phyloP scores from a whole-genome alignment of 2,888 invertebrate species.

The Eupithecia dodoneata region DNA sequence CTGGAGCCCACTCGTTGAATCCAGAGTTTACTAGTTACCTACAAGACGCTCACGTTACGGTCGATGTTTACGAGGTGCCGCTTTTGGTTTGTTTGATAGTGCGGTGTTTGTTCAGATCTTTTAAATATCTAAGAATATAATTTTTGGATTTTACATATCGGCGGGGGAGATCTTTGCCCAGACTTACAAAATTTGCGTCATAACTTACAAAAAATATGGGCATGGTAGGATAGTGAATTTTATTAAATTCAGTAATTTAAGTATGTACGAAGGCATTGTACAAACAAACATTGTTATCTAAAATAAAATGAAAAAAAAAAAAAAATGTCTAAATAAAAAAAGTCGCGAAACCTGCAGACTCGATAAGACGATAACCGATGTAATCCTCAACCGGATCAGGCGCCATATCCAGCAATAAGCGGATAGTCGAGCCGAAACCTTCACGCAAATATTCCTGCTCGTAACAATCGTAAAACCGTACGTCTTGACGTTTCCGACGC shows the following conservation, averaged over 20 bases:
- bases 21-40: conserved; percentile 2
- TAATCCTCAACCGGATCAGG: conserved; percentile 5
- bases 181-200: too few relatives aligned
- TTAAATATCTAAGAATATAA: background rate
- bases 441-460: background rate
- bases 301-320: background rate
- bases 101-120: background rate
- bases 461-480: conserved; percentile 16
- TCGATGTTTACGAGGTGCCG: background rate
- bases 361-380: background rate
- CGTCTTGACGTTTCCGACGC: background rate
- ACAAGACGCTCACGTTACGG: background rate
- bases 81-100: background rate
- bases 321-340: background rate
- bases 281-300: background rate
- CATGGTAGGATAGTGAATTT: background rate
- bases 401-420: conserved; percentile 8
- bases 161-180: background rate
- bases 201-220: background rate
- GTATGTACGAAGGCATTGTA: background rate
- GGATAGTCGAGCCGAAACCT: background rate
- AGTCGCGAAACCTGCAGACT: background rate
- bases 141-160: background rate
- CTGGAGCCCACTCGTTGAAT: conserved; percentile 26
- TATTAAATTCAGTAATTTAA: background rate